phyloP scores from a whole-genome alignment of 2,888 invertebrate genomes.

The Drosophila mimica region DNA sequence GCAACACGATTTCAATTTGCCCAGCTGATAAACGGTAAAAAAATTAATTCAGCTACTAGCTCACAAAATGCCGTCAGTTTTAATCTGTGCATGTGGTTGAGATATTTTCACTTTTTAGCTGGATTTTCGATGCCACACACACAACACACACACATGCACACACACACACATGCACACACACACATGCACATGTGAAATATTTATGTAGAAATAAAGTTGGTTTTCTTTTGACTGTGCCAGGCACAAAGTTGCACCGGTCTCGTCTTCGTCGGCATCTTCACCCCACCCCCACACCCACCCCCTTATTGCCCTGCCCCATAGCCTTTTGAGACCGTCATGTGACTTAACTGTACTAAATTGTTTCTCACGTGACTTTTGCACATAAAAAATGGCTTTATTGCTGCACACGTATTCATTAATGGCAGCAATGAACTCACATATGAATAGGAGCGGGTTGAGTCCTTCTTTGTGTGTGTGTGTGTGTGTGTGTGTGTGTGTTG shows the following conservation, averaged over 20 bases:
- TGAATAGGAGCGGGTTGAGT: constrained; percentile 45
- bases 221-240: constrained; percentile 75
- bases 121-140: constrained; percentile 18
- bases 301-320: background rate
- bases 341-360: constrained; percentile 77
- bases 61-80: constrained; percentile 52
- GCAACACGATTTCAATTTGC: constrained; percentile 76
- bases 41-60: constrained; percentile 70
- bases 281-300: background rate
- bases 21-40: constrained; percentile 71
- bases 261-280: constrained; percentile 20
- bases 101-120: constrained; percentile 70
- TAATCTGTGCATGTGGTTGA: constrained; percentile 40
- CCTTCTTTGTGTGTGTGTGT: constrained; percentile 1
- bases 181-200: constrained; percentile 35
- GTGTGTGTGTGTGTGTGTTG: constrained; percentile 7
- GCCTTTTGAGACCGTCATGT: constrained; percentile 17
- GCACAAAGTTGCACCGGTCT: constrained; percentile 68
- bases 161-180: constrained; percentile 1
- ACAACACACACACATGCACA: constrained; percentile 4
- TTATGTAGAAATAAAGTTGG: constrained; percentile 71
- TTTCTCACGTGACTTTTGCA: constrained; percentile 78
- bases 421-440: constrained; percentile 80
- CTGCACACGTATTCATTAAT: constrained; percentile 81
- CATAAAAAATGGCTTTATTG: constrained; percentile 80